phyloP scores from a whole-genome alignment of 2,113 vertebrate genomes.

The Nerophis lumbriciformis region DNA sequence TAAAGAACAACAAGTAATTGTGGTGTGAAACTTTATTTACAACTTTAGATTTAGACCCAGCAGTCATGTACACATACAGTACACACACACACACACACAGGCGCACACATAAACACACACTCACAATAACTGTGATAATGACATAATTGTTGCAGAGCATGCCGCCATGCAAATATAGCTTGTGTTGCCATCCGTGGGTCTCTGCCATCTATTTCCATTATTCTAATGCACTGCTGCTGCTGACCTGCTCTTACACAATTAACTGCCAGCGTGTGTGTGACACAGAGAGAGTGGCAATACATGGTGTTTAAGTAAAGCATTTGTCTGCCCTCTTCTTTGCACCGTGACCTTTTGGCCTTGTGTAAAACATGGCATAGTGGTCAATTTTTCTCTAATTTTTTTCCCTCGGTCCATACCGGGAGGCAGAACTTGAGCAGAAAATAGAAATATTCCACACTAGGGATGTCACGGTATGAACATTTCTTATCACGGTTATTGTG shows the following conservation, averaged over 20 bases:
- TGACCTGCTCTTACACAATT: conserved; percentile 66
- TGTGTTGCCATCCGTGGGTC: conserved; percentile 66
- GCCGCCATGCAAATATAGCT: conserved; percentile 67
- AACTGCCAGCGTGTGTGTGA: conserved; percentile 38
- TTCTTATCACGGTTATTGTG: too few relatives aligned
- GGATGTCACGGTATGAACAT: too few relatives aligned
- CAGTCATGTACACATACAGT: conserved; percentile 39
- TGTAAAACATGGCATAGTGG: conserved; percentile 30
- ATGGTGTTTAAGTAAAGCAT: conserved; percentile 36
- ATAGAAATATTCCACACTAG: background rate
- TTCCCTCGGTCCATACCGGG: conserved; percentile 17
- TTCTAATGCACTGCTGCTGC: conserved; percentile 69
- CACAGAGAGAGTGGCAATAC: conserved; percentile 25
- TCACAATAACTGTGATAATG: conserved; percentile 54
- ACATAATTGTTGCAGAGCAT: conserved; percentile 67
- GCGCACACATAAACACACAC: conserved; percentile 2
- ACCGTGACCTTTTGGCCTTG: conserved; percentile 30
- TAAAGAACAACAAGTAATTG: too few relatives aligned
- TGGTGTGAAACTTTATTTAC: background rate
- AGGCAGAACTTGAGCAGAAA: conserved; percentile 17
- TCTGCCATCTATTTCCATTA: conserved; percentile 69
- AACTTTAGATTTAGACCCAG: conserved; percentile 39
- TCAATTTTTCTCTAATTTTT: conserved; percentile 24
- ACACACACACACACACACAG: conserved; percentile 23
- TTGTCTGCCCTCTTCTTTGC: conserved; percentile 42